phyloP scores from a whole-genome alignment of 2,113 vertebrate species.

The Phrynosoma blainvillii region DNA sequence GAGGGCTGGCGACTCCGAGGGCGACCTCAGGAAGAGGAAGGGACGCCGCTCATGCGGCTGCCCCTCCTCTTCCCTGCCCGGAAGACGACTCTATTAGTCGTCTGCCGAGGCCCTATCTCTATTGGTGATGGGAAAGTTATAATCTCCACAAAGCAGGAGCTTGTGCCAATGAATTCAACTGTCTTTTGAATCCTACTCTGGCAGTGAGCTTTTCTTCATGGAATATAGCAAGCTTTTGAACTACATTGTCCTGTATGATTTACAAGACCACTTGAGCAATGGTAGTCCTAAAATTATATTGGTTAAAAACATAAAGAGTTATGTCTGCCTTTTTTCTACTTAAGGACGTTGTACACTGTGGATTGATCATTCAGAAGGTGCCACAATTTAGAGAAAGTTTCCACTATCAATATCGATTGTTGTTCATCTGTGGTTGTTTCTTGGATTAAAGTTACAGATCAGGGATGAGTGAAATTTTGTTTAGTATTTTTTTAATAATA shows the following conservation, averaged over 20 bases:
- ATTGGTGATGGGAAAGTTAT: conserved; percentile 45
- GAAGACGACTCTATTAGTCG: too few species aligned
- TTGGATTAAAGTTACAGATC: not conserved
- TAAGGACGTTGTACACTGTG: not conserved
- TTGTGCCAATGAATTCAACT: conserved; percentile 46
- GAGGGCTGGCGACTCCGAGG: too few species aligned
- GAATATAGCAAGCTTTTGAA: conserved; percentile 53
- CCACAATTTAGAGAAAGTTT: conserved; percentile 34
- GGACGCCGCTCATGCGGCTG: too few species aligned
- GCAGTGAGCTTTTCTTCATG: conserved; percentile 34
- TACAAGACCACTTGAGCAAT: conserved; percentile 32
- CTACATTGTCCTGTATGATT: conserved; percentile 55
- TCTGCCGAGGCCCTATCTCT: too few species aligned
- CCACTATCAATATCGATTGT: not conserved
- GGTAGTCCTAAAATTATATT: conserved; percentile 36
- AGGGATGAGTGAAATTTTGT: not conserved
- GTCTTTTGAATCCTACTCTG: conserved; percentile 48
- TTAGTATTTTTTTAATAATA: too few species aligned
- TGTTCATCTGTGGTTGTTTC: not conserved
- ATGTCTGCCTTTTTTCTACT: conserved; percentile 24
- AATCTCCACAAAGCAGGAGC: conserved; percentile 52
- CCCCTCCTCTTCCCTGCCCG: too few species aligned
- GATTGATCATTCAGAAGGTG: conserved; percentile 47
- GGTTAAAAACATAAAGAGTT: conserved; percentile 27
- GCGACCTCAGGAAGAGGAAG: too few species aligned